Base-by-base conservation (phyloP, 2,888 invertebrate species). In the Tetrapedia diversipes region DNA sequence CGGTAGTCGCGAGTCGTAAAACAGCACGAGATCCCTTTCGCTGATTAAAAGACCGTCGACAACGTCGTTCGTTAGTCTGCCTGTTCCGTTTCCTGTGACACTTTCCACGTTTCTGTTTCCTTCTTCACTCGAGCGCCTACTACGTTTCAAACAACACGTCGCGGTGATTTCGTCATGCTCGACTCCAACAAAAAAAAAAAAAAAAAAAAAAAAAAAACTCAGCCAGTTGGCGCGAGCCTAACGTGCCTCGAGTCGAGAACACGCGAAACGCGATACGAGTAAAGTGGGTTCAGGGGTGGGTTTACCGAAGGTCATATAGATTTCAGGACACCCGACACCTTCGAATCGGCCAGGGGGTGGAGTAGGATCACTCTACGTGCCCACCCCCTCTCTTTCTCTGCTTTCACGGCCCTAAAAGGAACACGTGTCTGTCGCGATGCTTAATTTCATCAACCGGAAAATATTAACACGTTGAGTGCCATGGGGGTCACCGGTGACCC, bases 1-100 rank as follows among this genome's bases (percentile, higher is more conserved):
- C 73, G 76, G 79, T 61, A 59, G 75, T 82, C 72, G 76, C 79
- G 79, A 71, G 77, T 82, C 82, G 82, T 77, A 79, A 82, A 79
- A 79, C 82, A 80, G 54, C n/a, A n/a, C 66, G 73, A 80, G 83
- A 83, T 84, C 68, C 76, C 74, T 83, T 64, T 56, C 68, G 61
- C 68, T 73, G 84, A 84, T 84, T 84, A 80, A 74, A 76, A 59
- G 67, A 41, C 71, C 78, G 72, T 80, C 80, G 73, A 70, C 79
- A 72, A 70, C 53, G 81, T 76, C 61, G 69, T 77, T 75, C 64
- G 64, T 77, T 66, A 61, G 43, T 37, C 43, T 49, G 49, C 37
- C 34, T 56, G 57, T 63, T 51, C 47, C 56, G 37, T 73, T 73
- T 73, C 73, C 73, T 63, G 69, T 53, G 51, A 64, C 64, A 71